These are phyloP conservation scores for Lamproptera curius DNA, from an alignment of 2,888 invertebrate species.

Conservation along the genomic window DNA sequence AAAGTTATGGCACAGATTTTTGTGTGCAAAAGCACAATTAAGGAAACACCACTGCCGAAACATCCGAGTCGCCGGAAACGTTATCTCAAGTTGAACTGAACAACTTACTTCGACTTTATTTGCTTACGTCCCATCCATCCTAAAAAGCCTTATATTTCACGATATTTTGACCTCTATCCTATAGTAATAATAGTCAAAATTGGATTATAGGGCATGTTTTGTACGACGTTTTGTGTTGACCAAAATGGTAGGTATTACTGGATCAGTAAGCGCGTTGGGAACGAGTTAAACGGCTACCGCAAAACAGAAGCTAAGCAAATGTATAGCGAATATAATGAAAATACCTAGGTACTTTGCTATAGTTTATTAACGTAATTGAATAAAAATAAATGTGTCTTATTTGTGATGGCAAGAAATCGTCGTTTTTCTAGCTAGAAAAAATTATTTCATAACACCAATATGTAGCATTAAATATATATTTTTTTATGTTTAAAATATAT, in stretches of 20 bases:
- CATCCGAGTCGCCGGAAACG: slow-evolving; percentile 56
- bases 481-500: no score
- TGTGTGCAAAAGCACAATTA: slow-evolving; percentile 39
- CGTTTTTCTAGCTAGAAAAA: no score
- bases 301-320: slow-evolving; percentile 63
- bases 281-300: slow-evolving; percentile 62
- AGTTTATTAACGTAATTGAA: no score
- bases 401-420: no score
- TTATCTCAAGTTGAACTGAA: slow-evolving; percentile 65
- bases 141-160: slow-evolving; percentile 20
- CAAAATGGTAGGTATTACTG: slow-evolving; percentile 40
- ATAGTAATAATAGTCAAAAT: background rate
- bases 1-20: slow-evolving; percentile 30
- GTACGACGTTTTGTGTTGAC: slow-evolving; percentile 25
- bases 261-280: slow-evolving; percentile 52
- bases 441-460: no score
- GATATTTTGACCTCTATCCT: slow-evolving; percentile 3
- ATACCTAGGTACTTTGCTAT: no score
- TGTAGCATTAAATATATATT: no score
- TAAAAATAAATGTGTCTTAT: no score
- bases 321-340: no score
- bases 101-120: slow-evolving; percentile 58
- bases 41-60: slow-evolving; percentile 45
- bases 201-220: background rate
- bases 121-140: slow-evolving; percentile 26